A percentile compares a stretch with the other conserved stretches of the same genome.
phyloP scores from a whole-genome alignment of 2,797 vertebrate genomes.

The Tadarida brasiliensis region DNA sequence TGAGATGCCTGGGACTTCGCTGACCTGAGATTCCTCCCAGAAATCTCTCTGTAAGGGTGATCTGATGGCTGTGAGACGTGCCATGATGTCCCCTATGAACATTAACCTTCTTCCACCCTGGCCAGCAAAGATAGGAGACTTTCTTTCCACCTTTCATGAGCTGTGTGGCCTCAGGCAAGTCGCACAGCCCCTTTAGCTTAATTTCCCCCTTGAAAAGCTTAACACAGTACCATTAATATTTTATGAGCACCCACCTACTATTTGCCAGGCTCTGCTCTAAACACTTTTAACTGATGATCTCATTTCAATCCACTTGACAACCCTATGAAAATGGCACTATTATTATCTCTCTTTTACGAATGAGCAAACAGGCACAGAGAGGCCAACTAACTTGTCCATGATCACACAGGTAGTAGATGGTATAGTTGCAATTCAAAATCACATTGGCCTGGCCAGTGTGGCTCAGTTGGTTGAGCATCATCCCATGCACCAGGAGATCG shows the following conservation, averaged over 20 bases:
- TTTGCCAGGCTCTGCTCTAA: constrained; percentile 18
- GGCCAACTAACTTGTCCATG: background rate
- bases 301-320: background rate
- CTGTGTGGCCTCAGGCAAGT: background rate
- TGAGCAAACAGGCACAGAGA: background rate
- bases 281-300: background rate
- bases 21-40: background rate
- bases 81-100: rapidly evolving
- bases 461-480: no score
- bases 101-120: background rate
- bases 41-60: background rate
- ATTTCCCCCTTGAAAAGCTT: background rate
- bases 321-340: background rate
- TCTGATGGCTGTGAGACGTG: background rate
- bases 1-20: background rate
- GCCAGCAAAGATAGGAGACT: background rate
- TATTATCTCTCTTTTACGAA: background rate
- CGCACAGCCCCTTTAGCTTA: background rate
- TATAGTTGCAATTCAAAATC: background rate
- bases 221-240: background rate
- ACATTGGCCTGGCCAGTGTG: background rate
- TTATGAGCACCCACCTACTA: background rate
- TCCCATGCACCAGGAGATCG: no score
- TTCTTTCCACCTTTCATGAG: background rate
- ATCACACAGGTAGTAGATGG: background rate